Percentiles rank a stretch among this genome's conserved stretches.
These are phyloP conservation scores for Melopsittacus undulatus DNA, from an alignment of 2,797 vertebrate species.

Conservation along the genomic window DNA sequence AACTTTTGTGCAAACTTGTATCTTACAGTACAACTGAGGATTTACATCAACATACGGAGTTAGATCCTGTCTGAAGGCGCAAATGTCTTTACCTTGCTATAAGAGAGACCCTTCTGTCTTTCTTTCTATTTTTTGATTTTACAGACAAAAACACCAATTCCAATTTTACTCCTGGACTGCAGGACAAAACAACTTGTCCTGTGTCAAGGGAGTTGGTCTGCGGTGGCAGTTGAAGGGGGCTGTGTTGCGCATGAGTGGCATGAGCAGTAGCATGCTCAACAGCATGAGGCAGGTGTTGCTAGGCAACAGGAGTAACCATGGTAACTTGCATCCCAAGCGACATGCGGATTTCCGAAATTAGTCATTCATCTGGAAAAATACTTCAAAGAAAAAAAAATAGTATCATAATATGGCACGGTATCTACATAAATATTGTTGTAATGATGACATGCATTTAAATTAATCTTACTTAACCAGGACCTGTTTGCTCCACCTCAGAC, in stretches of 20 bases:
- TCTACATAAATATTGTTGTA: neutral
- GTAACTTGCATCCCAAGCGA: neutral
- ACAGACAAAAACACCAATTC: neutral
- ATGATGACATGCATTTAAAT: neutral
- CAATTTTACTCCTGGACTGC: neutral
- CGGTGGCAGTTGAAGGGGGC: neutral
- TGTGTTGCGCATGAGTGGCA: neutral
- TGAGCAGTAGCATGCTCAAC: neutral
- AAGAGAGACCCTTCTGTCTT: neutral
- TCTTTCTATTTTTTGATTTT: neutral
- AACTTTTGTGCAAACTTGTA: neutral
- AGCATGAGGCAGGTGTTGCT: neutral
- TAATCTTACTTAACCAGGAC: neutral
- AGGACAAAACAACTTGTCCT: neutral
- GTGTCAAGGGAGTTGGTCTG: neutral
- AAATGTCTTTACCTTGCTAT: neutral
- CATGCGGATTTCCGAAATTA: neutral
- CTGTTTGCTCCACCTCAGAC: neutral
- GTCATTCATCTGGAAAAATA: neutral
- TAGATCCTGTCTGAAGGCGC: neutral
- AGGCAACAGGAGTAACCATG: slow-evolving; percentile 31
- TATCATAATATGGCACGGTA: neutral
- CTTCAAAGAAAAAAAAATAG: neutral
- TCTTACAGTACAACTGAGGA: neutral
- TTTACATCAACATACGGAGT: neutral